Evolutionary conservation across 2,888 invertebrate genomes (phyloP).

Genomic region (Parochlus steinenii): DNA sequence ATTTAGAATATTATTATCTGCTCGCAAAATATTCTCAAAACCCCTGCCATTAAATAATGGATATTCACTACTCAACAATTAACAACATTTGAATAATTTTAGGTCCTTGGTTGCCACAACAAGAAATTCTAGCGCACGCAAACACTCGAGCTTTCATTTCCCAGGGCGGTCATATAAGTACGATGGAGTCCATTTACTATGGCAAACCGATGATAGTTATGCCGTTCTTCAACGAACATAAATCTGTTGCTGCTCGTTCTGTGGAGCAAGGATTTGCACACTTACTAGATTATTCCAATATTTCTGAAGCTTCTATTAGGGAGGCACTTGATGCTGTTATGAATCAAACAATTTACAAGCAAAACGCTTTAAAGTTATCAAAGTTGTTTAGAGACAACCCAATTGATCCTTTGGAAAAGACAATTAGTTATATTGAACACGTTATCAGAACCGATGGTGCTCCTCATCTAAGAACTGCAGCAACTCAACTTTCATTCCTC

Average conservation of each 20-base stretch:
- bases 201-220: conserved; percentile 35
- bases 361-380: conserved; percentile 17
- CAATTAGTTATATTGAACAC: conserved; percentile 25
- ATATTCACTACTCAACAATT: no score
- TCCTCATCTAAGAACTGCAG: conserved; percentile 24
- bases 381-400: conserved; percentile 18
- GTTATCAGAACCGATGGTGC: conserved; percentile 24
- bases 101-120: conserved; percentile 28
- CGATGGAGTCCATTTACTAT: conserved; percentile 35
- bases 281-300: conserved; percentile 23
- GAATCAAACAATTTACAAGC: conserved; percentile 21
- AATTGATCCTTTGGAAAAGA: conserved; percentile 20
- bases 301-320: conserved; percentile 27
- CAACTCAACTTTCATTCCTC: conserved; percentile 24
- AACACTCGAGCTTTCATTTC: conserved; percentile 39
- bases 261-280: conserved; percentile 28
- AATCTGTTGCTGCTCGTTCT: conserved; percentile 30
- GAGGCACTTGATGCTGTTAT: conserved; percentile 27
- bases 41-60: no score
- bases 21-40: no score
- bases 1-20: no score
- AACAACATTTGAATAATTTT: no score
- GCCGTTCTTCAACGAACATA: conserved; percentile 35
- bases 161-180: conserved; percentile 39
- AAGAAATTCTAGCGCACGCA: conserved; percentile 32